A percentile compares a stretch with the other conserved stretches of the same genome.
Evolutionary conservation across 2,888 invertebrate genomes (phyloP).

Genomic region (Callyntrura guangdongensis): DNA sequence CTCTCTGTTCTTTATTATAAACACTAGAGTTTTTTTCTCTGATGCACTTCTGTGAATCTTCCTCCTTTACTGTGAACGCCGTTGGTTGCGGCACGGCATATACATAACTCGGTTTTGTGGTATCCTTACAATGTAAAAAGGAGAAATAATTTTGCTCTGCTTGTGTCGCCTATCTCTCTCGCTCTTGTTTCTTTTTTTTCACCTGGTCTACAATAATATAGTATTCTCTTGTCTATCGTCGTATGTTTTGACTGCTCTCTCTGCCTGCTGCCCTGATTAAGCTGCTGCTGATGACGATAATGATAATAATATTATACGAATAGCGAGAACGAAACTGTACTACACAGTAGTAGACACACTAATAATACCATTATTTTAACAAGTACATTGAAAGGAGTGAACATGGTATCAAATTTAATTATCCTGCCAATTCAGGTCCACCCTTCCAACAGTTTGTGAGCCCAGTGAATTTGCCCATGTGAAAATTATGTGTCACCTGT

Average conservation of each 20-base stretch:
- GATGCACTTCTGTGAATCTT: not conserved
- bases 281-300: not conserved
- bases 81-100: too few species aligned
- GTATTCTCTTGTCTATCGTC: not conserved
- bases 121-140: constrained; percentile 28
- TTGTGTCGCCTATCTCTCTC: constrained; percentile 27
- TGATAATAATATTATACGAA: not conserved
- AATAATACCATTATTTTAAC: not conserved
- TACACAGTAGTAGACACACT: not conserved
- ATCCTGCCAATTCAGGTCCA: constrained; percentile 30
- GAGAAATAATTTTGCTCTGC: constrained; percentile 5
- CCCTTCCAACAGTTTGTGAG: not conserved
- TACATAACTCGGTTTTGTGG: not conserved
- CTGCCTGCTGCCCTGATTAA: not conserved
- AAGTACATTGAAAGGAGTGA: constrained; percentile 30
- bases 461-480: constrained; percentile 14
- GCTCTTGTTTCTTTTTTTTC: constrained; percentile 7
- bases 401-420: constrained; percentile 67
- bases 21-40: not conserved
- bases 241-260: constrained; percentile 6
- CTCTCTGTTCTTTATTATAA: not conserved
- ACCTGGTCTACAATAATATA: not conserved
- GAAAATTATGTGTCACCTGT: constrained; percentile 52
- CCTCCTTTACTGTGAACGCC: not conserved
- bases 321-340: too few species aligned